These are phyloP conservation scores for Lophura swinhoii DNA, from an alignment of 2,797 vertebrate species.

Conservation along the genomic window DNA sequence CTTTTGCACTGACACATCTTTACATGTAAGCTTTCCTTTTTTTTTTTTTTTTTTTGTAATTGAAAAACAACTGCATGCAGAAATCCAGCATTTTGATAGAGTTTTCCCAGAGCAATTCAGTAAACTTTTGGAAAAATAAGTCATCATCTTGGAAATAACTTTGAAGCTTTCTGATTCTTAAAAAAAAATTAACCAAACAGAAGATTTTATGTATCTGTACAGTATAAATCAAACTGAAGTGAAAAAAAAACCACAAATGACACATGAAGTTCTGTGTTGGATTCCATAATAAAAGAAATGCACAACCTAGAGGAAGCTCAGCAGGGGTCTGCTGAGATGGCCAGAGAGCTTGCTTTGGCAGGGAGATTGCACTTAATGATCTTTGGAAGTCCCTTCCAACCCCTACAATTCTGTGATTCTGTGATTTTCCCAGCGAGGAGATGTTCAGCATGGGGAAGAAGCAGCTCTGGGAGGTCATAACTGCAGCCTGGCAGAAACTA, in stretches of 20 bases:
- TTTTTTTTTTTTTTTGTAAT: neutral
- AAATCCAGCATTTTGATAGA: neutral
- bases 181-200: neutral
- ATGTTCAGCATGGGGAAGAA: neutral
- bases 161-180: neutral
- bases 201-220: neutral
- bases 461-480: neutral
- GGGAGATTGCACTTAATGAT: too few relatives aligned
- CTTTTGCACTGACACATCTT: constrained; percentile 4
- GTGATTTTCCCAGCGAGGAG: neutral
- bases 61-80: neutral
- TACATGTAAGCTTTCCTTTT: neutral
- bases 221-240: neutral
- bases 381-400: too few relatives aligned
- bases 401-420: too few relatives aligned
- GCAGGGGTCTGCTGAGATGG: neutral
- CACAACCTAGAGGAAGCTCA: neutral
- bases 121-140: neutral
- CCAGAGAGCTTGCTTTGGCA: too few relatives aligned
- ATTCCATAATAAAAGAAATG: accelerated
- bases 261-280: neutral
- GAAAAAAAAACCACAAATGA: neutral
- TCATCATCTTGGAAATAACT: neutral
- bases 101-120: neutral
- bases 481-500: neutral